Conservation (phyloP, 2,888 invertebrate genomes). For the Sesia apiformis region DNA sequence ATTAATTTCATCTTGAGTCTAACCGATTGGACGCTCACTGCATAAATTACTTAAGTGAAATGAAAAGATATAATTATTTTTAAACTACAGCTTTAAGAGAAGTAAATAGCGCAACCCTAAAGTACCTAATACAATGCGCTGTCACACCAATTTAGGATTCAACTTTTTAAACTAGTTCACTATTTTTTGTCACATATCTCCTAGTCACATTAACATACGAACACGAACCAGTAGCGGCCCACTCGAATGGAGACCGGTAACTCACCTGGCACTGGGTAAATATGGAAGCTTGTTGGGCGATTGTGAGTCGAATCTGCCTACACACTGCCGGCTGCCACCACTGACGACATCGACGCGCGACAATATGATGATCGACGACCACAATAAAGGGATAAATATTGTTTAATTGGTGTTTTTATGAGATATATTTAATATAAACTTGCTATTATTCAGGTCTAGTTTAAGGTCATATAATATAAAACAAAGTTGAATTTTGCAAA, state of each 20-base stretch:
- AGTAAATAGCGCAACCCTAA: background rate
- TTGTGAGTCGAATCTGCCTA: slow-evolving; percentile 63
- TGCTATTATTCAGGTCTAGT: too few relatives aligned
- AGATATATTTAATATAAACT: too few relatives aligned
- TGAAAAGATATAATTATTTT: too few relatives aligned
- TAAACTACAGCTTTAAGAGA: too few relatives aligned
- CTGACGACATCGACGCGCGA: too few relatives aligned
- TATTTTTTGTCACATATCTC: slow-evolving; percentile 6
- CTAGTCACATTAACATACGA: slow-evolving; percentile 50
- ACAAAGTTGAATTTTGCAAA: too few relatives aligned
- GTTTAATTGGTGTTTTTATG: too few relatives aligned
- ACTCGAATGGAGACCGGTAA: slow-evolving; percentile 64
- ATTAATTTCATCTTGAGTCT: background rate
- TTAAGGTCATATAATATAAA: too few relatives aligned
- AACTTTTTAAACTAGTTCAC: slow-evolving; percentile 8
- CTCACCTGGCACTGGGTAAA: slow-evolving; percentile 56
- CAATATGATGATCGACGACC: too few relatives aligned
- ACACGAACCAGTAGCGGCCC: slow-evolving; percentile 53
- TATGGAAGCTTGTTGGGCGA: slow-evolving; percentile 64
- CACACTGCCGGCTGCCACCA: slow-evolving; percentile 21
- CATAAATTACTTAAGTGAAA: background rate
- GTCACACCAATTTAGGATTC: background rate
- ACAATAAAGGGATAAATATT: too few relatives aligned
- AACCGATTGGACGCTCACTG: background rate
- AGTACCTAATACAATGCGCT: background rate